Conservation (phyloP, 2,888 invertebrate genomes). For the Seira musarum region DNA sequence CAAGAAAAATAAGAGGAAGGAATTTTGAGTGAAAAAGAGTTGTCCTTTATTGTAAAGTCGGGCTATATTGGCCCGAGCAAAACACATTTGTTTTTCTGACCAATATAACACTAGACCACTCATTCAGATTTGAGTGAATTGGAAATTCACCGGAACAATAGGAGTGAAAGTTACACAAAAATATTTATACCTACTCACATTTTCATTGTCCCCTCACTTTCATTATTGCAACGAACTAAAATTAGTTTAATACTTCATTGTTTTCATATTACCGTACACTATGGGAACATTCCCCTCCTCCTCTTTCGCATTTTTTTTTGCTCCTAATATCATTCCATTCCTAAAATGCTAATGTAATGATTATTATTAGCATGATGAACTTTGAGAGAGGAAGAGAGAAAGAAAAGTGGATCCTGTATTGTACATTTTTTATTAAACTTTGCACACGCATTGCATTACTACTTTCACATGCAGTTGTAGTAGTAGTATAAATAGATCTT, state of each 20-base stretch:
- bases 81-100: too few relatives aligned
- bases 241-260: constrained; percentile 41
- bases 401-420: not conserved
- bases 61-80: too few relatives aligned
- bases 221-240: constrained; percentile 18
- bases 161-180: not conserved
- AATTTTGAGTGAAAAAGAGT: constrained; percentile 4
- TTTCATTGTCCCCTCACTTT: not conserved
- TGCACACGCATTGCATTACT: too few relatives aligned
- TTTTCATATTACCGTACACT: constrained; percentile 13
- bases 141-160: too few relatives aligned
- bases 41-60: constrained; percentile 4
- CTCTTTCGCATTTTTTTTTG: constrained; percentile 2
- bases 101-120: too few relatives aligned
- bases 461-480: too few relatives aligned
- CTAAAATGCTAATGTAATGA: constrained; percentile 44
- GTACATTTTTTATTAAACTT: not conserved
- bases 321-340: constrained; percentile 16
- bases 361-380: constrained; percentile 58
- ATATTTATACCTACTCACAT: not conserved
- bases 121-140: too few relatives aligned
- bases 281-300: not conserved
- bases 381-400: constrained; percentile 25
- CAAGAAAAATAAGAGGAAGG: constrained; percentile 17
- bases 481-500: too few relatives aligned